These are phyloP conservation scores for Schizothorax lantsangensis DNA, from an alignment of 2,797 vertebrate species.

Conservation along the genomic window DNA sequence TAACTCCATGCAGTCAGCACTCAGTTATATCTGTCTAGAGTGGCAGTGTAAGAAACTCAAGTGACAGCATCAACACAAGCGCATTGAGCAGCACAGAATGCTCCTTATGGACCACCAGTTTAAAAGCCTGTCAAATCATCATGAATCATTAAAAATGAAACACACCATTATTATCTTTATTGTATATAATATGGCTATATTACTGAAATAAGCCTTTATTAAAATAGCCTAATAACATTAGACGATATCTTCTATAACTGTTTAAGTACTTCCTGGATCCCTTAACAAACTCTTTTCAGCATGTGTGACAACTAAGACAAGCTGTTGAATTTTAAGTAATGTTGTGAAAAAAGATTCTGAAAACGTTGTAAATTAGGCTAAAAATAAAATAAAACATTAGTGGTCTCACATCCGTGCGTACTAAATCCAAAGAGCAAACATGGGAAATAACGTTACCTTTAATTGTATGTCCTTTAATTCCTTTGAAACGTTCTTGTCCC, in stretches of 20 bases:
- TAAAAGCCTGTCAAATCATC: background rate
- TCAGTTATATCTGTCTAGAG: constrained; percentile 26
- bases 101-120: background rate
- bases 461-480: constrained; percentile 63
- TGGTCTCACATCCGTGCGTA: background rate
- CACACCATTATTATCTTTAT: too few species aligned
- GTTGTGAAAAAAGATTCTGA: background rate
- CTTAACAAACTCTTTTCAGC: constrained; percentile 7
- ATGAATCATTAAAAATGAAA: background rate
- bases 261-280: constrained; percentile 6
- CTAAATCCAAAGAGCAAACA: background rate
- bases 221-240: background rate
- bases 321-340: background rate
- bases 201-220: background rate
- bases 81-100: background rate
- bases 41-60: constrained; percentile 36
- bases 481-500: constrained; percentile 59
- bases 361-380: background rate
- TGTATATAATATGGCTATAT: background rate
- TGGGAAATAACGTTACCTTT: constrained; percentile 64
- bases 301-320: background rate
- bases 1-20: constrained; percentile 38
- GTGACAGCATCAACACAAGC: constrained; percentile 39
- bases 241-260: background rate
- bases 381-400: background rate